Percentiles rank a stretch among this genome's conserved stretches.
Conservation (phyloP, 2,113 vertebrate species). For the Rhegmatorhina hoffmannsi region DNA sequence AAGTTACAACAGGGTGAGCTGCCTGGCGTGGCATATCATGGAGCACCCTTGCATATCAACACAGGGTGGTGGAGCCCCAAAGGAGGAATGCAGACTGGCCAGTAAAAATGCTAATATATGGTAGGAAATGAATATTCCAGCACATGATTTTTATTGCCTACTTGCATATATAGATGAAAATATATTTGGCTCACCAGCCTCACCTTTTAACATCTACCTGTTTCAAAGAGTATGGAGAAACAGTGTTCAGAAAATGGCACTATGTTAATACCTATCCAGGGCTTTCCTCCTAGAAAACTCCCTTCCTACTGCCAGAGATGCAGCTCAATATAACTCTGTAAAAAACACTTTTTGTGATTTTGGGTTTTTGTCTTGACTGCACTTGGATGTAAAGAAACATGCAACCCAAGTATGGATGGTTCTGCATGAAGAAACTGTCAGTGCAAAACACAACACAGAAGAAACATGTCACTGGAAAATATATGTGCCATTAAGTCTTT, state of each 20-base stretch:
- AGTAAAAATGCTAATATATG: accelerated
- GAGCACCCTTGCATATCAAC: not conserved
- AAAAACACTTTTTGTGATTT: not conserved
- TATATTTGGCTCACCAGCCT: not conserved
- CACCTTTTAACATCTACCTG: not conserved
- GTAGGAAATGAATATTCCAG: not conserved
- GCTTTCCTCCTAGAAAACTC: not conserved
- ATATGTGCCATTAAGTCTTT: not conserved
- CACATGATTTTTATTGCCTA: not conserved
- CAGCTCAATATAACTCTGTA: not conserved
- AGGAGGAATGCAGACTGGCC: not conserved
- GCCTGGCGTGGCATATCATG: not conserved
- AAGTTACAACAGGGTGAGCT: not conserved
- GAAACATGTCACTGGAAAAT: not conserved
- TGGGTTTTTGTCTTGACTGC: not conserved
- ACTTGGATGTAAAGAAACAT: not conserved
- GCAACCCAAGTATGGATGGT: not conserved
- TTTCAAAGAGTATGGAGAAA: not conserved
- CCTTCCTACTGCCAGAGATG: not conserved
- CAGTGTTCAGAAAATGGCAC: not conserved
- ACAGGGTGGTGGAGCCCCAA: not conserved
- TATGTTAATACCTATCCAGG: accelerated
- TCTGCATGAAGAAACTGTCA: not conserved
- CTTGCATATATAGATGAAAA: not conserved
- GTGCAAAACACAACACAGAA: not conserved